Conservation (phyloP, 2,888 invertebrate species). For the Philopedon plagiatum region DNA sequence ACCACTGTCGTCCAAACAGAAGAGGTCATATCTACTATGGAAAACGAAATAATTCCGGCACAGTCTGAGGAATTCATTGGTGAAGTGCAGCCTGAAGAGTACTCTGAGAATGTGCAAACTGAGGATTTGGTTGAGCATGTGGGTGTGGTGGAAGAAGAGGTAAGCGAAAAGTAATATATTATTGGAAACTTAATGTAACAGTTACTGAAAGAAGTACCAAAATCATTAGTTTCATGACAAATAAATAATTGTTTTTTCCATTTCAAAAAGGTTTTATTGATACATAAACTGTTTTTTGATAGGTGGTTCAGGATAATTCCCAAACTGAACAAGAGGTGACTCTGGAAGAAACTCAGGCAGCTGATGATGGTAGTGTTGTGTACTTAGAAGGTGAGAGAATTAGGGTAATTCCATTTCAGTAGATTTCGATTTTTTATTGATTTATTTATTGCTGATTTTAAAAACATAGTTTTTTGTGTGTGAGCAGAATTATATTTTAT, state of each 20-base stretch:
- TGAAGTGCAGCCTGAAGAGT: slow-evolving; percentile 30
- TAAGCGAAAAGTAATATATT: neutral
- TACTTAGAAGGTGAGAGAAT: neutral
- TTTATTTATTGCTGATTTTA: too few species aligned
- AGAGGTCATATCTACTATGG: slow-evolving; percentile 71
- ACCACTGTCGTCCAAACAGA: slow-evolving; percentile 67
- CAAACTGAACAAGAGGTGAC: slow-evolving; percentile 46
- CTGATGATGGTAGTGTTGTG: neutral
- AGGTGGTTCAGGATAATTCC: slow-evolving; percentile 37
- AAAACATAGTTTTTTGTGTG: too few species aligned
- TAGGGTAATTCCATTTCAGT: too few species aligned
- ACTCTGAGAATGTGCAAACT: slow-evolving; percentile 18
- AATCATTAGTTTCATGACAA: too few species aligned
- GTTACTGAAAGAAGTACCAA: too few species aligned
- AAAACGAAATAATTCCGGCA: slow-evolving; percentile 66
- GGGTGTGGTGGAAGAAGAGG: slow-evolving; percentile 53
- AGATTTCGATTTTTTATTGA: too few species aligned
- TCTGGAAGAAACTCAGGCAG: slow-evolving; percentile 45
- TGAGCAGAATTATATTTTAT: too few species aligned
- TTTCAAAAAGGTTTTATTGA: too few species aligned
- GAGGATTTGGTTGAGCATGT: slow-evolving; percentile 35
- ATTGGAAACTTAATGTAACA: too few species aligned
- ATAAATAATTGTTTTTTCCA: too few species aligned
- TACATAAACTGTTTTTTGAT: neutral
- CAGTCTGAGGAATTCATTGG: slow-evolving; percentile 60